A percentile compares a stretch with the other conserved stretches of the same genome.
phyloP scores from a whole-genome alignment of 2,888 invertebrate genomes.

The Drosophila yooni region DNA sequence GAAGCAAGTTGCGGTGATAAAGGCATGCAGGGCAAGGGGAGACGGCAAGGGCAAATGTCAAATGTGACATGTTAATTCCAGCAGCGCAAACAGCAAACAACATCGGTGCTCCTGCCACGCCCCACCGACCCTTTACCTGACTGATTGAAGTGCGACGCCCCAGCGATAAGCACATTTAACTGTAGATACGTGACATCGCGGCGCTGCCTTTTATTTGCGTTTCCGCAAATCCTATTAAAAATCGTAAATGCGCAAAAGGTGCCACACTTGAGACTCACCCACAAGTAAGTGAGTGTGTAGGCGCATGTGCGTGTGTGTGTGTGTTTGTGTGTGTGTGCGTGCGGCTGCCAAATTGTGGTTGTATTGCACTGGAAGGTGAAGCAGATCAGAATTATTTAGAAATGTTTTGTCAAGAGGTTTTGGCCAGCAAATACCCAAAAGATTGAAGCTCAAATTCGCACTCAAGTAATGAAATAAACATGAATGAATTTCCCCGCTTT shows the following conservation, averaged over 20 bases:
- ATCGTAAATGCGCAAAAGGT: slow-evolving; percentile 68
- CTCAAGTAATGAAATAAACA: not conserved
- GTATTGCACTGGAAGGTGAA: slow-evolving; percentile 46
- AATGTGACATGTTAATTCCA: slow-evolving; percentile 81
- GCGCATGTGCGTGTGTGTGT: not conserved
- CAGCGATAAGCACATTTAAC: slow-evolving; percentile 74
- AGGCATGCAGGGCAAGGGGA: slow-evolving; percentile 39
- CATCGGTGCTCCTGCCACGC: slow-evolving; percentile 21
- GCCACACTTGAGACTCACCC: slow-evolving; percentile 63
- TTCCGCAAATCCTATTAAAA: slow-evolving; percentile 68
- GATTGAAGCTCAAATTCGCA: not conserved
- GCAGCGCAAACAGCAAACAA: slow-evolving; percentile 62
- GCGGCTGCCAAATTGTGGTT: slow-evolving; percentile 59
- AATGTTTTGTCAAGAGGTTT: not conserved
- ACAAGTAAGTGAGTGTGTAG: slow-evolving; percentile 20
- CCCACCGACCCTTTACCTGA: slow-evolving; percentile 18
- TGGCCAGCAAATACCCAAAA: not conserved
- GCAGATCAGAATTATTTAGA: slow-evolving; percentile 14
- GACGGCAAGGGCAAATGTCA: slow-evolving; percentile 40
- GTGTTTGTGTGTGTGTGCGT: slow-evolving; percentile 7
- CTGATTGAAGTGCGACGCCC: slow-evolving; percentile 77
- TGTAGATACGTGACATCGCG: slow-evolving; percentile 58
- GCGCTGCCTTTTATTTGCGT: slow-evolving; percentile 44
- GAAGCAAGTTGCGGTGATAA: slow-evolving; percentile 48
- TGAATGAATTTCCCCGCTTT: not conserved